Conservation (phyloP, 2,113 vertebrate genomes). For the Thamnaconus septentrionalis region DNA sequence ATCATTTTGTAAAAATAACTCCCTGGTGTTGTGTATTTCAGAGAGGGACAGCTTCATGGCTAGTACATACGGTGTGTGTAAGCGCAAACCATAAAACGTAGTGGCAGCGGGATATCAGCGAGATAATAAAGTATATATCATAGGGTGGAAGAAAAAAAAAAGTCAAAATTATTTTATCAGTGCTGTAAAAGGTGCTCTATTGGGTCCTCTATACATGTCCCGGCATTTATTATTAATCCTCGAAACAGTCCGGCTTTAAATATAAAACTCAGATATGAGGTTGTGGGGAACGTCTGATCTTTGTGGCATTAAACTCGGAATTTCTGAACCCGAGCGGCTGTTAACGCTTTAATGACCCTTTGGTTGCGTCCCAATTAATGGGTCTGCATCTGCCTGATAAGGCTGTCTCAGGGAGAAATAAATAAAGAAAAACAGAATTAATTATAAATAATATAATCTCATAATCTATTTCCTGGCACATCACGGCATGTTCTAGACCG, state of each 20-base stretch:
- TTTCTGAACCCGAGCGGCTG: slow-evolving; percentile 26
- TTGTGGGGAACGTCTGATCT: slow-evolving; percentile 1
- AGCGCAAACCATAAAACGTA: background rate
- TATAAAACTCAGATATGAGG: background rate
- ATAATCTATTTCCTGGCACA: slow-evolving; percentile 31
- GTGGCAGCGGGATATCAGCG: background rate
- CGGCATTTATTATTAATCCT: too few relatives aligned
- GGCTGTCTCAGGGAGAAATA: slow-evolving; percentile 6
- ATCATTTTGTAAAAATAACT: slow-evolving; percentile 5
- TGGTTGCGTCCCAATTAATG: slow-evolving; percentile 34
- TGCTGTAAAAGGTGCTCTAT: background rate
- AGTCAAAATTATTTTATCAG: background rate
- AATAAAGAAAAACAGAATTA: slow-evolving; percentile 44
- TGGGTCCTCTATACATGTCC: background rate
- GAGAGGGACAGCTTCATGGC: background rate
- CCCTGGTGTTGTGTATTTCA: background rate
- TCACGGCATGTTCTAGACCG: slow-evolving; percentile 12
- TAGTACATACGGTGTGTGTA: background rate
- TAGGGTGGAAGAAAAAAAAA: background rate
- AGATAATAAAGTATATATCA: background rate
- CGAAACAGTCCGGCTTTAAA: background rate
- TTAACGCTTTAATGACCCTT: slow-evolving; percentile 17
- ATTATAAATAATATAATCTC: slow-evolving; percentile 40
- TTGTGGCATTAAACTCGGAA: slow-evolving; percentile 16
- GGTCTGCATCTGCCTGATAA: slow-evolving; percentile 17